These are phyloP conservation scores for Xanthorhoe designata DNA, from an alignment of 2,888 invertebrate genomes.

Conservation along the genomic window DNA sequence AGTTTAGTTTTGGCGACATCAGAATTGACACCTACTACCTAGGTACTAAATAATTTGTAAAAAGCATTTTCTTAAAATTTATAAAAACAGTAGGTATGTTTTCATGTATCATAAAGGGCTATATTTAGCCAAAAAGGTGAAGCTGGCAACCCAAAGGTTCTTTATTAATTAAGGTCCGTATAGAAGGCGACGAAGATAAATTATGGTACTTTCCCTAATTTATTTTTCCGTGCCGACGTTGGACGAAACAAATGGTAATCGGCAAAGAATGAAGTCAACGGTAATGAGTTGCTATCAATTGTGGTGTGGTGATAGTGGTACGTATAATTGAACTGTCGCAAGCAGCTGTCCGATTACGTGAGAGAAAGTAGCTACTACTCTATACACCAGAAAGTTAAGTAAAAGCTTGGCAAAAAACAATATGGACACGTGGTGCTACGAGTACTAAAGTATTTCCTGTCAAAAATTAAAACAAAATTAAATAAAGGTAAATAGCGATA, in stretches of 20 bases:
- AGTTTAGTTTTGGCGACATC: no score
- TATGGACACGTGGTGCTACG: no score
- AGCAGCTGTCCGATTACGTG: slow-evolving; percentile 9
- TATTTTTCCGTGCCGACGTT: slow-evolving; percentile 75
- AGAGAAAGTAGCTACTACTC: neutral
- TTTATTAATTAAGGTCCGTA: slow-evolving; percentile 82
- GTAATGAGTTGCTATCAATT: slow-evolving; percentile 76
- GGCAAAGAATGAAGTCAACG: slow-evolving; percentile 81
- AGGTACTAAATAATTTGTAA: no score
- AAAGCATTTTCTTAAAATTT: no score
- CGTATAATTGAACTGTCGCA: slow-evolving; percentile 36
- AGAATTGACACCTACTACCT: no score
- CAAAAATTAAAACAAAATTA: no score
- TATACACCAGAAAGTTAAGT: no score
- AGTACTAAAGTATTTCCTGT: no score
- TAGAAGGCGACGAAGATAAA: slow-evolving; percentile 82
- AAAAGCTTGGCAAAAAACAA: no score
- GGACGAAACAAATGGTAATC: slow-evolving; percentile 84
- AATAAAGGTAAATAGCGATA: no score
- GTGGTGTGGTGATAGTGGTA: slow-evolving; percentile 51
- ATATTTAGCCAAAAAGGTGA: slow-evolving; percentile 14
- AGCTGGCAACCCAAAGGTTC: slow-evolving; percentile 65
- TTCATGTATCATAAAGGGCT: neutral
- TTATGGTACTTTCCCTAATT: slow-evolving; percentile 75
- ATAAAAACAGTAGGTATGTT: no score